Conservation (phyloP, 2,797 vertebrate genomes). For the Rhodeus uyekii region DNA sequence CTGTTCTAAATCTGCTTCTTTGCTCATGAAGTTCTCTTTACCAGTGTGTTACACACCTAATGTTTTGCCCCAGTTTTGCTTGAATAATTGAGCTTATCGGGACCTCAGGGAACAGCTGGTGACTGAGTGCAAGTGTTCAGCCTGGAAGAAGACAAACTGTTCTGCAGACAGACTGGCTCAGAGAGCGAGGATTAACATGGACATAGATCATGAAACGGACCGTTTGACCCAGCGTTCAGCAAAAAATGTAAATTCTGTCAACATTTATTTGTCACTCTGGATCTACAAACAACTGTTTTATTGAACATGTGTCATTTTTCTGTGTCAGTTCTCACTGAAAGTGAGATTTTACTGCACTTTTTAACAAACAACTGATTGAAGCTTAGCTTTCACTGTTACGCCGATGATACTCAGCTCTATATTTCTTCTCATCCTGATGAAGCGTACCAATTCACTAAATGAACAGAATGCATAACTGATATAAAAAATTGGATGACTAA, state of each 20-base stretch:
- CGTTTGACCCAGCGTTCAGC: neutral
- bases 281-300: too few species aligned
- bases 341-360: too few species aligned
- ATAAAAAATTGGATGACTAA: too few species aligned
- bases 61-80: neutral
- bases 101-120: constrained; percentile 18
- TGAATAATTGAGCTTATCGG: neutral
- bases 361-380: too few species aligned
- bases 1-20: neutral
- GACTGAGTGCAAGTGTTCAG: constrained; percentile 4
- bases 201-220: neutral
- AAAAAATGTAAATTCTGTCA: neutral
- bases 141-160: neutral
- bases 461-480: too few species aligned
- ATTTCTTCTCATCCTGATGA: too few species aligned
- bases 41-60: neutral
- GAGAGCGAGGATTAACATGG: neutral
- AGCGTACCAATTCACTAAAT: too few species aligned
- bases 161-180: neutral
- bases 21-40: neutral
- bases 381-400: too few species aligned
- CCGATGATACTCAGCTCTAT: too few species aligned
- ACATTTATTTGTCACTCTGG: neutral
- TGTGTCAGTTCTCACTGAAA: too few species aligned
- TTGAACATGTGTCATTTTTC: too few species aligned